Percentiles rank a stretch among this genome's conserved stretches.
phyloP scores from a whole-genome alignment of 2,888 invertebrate genomes.

The Cosmia trapezina region DNA sequence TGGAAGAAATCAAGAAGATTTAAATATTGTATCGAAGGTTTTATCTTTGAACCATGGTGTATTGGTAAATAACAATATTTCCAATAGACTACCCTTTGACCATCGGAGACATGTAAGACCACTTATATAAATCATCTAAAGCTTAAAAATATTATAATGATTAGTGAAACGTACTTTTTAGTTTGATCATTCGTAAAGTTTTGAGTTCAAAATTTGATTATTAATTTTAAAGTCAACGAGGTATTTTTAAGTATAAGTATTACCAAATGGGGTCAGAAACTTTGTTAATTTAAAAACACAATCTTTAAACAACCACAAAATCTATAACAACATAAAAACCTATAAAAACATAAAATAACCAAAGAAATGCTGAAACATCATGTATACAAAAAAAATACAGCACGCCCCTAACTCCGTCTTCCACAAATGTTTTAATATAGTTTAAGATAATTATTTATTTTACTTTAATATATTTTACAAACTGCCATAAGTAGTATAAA shows the following conservation, averaged over 20 bases:
- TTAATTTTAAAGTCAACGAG: constrained; percentile 20
- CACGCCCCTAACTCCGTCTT: constrained; percentile 26
- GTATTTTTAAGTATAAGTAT: constrained; percentile 20
- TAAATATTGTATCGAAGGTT: constrained; percentile 95
- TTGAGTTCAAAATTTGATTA: constrained; percentile 33
- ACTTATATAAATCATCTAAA: constrained; percentile 53
- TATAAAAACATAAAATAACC: constrained; percentile 54
- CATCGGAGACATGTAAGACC: constrained; percentile 82
- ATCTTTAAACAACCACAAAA: constrained; percentile 12
- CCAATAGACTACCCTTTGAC: constrained; percentile 85
- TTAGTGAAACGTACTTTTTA: constrained; percentile 40
- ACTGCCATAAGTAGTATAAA: constrained; percentile 86
- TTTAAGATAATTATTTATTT: constrained; percentile 82
- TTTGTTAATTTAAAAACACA: constrained; percentile 15
- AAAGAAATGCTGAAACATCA: constrained; percentile 58
- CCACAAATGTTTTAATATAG: constrained; percentile 44
- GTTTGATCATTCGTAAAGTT: constrained; percentile 19
- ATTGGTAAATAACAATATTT: constrained; percentile 84
- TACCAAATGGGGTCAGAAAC: constrained; percentile 27
- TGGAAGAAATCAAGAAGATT: constrained; percentile 92
- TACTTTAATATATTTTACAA: constrained; percentile 75
- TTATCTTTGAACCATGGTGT: constrained; percentile 94
- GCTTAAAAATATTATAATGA: background rate
- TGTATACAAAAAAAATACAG: constrained; percentile 16
- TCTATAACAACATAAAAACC: constrained; percentile 16